Evolutionary conservation across 2,113 vertebrate genomes (phyloP).

Genomic region (Sporophila hypoxantha): DNA sequence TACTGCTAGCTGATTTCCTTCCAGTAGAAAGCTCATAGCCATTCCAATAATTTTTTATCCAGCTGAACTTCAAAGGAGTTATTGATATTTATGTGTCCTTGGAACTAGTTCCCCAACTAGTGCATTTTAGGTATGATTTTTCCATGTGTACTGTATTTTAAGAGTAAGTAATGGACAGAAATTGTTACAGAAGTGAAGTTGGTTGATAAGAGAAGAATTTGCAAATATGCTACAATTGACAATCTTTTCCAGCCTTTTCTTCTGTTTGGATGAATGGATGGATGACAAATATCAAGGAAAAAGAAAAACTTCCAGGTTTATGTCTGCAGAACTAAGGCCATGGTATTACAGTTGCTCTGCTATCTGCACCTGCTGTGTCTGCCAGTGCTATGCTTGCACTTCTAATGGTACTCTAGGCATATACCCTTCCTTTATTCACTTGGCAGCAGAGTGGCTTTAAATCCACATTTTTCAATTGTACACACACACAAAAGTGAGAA

Average conservation of each 20-base stretch:
- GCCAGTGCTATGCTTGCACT: background rate
- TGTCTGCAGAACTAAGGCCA: background rate
- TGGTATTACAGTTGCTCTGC: background rate
- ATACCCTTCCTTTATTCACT: background rate
- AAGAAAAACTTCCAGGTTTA: slow-evolving; percentile 1
- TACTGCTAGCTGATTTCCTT: background rate
- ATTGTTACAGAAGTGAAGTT: background rate
- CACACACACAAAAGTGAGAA: background rate
- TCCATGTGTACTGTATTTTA: background rate
- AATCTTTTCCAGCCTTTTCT: background rate
- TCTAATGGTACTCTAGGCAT: background rate
- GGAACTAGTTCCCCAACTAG: background rate
- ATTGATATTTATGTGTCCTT: background rate
- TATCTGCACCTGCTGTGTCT: background rate
- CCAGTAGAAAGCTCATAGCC: background rate
- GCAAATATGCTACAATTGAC: background rate
- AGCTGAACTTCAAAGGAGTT: slow-evolving; percentile 19
- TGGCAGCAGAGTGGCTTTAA: background rate
- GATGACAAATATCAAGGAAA: background rate
- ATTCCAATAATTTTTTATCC: slow-evolving; percentile 1
- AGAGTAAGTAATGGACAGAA: background rate
- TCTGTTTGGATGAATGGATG: background rate
- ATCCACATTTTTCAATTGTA: background rate
- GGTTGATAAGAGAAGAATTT: slow-evolving; percentile 1
- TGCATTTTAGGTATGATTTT: background rate